These are phyloP conservation scores for Gnatocerus cornutus DNA, from an alignment of 2,888 invertebrate genomes.

Conservation along the genomic window DNA sequence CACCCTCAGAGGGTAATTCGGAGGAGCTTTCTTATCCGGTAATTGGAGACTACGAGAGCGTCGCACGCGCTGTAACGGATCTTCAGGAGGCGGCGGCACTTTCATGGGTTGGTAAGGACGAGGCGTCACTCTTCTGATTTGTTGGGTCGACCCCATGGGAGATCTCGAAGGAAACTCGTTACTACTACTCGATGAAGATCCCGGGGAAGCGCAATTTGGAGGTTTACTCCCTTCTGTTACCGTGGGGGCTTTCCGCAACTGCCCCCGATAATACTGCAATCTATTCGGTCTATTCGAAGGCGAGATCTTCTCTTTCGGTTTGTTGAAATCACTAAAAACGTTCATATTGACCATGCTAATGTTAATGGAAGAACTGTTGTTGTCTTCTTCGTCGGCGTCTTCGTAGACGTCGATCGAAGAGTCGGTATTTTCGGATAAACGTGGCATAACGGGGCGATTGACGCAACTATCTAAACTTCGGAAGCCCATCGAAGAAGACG, in stretches of 20 bases:
- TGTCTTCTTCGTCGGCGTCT: slow-evolving; percentile 72
- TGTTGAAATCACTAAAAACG: slow-evolving; percentile 61
- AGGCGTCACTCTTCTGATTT: slow-evolving; percentile 57
- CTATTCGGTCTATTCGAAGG: slow-evolving; percentile 65
- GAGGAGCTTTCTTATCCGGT: slow-evolving; percentile 71
- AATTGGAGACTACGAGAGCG: slow-evolving; percentile 78
- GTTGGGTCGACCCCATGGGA: slow-evolving; percentile 56
- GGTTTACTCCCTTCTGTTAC: slow-evolving; percentile 67
- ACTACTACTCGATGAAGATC: slow-evolving; percentile 65
- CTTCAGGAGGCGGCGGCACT: slow-evolving; percentile 55
- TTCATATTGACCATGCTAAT: slow-evolving; percentile 67
- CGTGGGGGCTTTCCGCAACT: slow-evolving; percentile 66
- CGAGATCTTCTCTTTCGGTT: slow-evolving; percentile 64
- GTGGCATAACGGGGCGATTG: slow-evolving; percentile 69
- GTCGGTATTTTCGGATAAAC: slow-evolving; percentile 73
- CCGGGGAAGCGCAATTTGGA: slow-evolving; percentile 55
- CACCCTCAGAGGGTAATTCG: slow-evolving; percentile 47
- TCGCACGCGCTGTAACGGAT: slow-evolving; percentile 68
- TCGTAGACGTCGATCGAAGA: slow-evolving; percentile 71
- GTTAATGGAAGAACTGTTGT: slow-evolving; percentile 72
- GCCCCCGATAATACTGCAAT: slow-evolving; percentile 61
- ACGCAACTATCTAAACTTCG: slow-evolving; percentile 77
- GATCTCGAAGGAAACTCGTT: slow-evolving; percentile 65
- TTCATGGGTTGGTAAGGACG: slow-evolving; percentile 49
- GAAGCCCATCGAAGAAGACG: slow-evolving; percentile 77